Evolutionary conservation across 2,797 vertebrate species (phyloP), one percentile per base, ranked within the genome.

Genomic region (Austrolebias charrua): DNA sequence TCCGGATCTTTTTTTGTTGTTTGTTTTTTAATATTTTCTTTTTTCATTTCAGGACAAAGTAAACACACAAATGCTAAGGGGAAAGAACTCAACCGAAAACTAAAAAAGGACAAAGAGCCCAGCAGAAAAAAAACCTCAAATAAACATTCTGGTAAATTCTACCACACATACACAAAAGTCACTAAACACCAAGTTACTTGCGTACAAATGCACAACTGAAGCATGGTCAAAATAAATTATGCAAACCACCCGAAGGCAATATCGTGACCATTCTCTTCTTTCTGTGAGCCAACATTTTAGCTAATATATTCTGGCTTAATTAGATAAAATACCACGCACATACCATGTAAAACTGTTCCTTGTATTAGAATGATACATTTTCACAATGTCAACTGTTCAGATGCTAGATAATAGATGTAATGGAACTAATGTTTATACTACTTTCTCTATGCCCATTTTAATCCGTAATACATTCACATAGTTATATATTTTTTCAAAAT

Each of bases 61-160:
- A 16, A 43, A 43, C 13, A 6, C 14, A 16, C n/a, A 1, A 40
- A 24, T 40, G 13, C 52, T 16, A 55, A 28, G 38, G 19, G 52
- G 10, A 20, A 40, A 40, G n/a, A 40, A 55, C 18, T 12, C 52
- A 55, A 40, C 11, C 40, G 35, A 40, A 40, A 40, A 55, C 53
- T 24, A 24, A 55, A 42, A 42, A 35, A 43, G 38, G 14, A 43
- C 54, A 28, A 0, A 6, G 54, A 10, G 7, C 40, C 13, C 20
- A 3, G 19, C 38, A 55, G 20, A 43, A 55, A 55, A 24, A 55
- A n/a, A 14, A 55, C 5, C 14, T 43, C 38, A n/a, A 9, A 55
- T 43, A 55, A 55, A 44, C 19, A 50, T 13, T 50, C 24, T 31
- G 50, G 50, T 52, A 31, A 52, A 52, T 52, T n/a, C n/a, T 29